These are phyloP conservation scores for Drosophila pachea DNA, from an alignment of 1,140 invertebrate species.

Conservation along the genomic window DNA sequence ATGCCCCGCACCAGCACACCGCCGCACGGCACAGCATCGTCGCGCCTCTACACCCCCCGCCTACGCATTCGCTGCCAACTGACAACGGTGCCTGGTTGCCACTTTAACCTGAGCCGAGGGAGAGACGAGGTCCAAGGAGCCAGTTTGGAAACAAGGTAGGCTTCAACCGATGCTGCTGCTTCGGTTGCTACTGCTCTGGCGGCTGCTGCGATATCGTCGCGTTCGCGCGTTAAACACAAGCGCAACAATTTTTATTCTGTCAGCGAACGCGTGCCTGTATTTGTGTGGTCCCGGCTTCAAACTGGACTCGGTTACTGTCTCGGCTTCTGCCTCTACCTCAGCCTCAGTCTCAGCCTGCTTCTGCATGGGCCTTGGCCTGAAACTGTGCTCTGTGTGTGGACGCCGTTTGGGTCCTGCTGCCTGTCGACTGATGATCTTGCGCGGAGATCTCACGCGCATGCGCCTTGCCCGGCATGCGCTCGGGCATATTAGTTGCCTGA, in stretches of 20 bases:
- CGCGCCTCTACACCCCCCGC: slow-evolving; percentile 18
- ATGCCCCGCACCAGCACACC: slow-evolving; percentile 43
- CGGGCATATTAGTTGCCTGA: slow-evolving; percentile 63
- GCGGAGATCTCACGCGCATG: slow-evolving; percentile 76
- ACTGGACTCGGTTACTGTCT: slow-evolving; percentile 48
- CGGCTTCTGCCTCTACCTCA: background rate
- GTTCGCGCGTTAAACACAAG: slow-evolving; percentile 79
- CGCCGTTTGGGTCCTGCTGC: slow-evolving; percentile 29
- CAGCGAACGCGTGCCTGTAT: slow-evolving; percentile 79
- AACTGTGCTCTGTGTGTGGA: slow-evolving; percentile 12
- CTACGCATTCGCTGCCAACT: slow-evolving; percentile 39
- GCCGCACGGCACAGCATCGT: too few species aligned
- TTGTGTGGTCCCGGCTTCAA: slow-evolving; percentile 77
- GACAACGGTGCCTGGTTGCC: slow-evolving; percentile 51
- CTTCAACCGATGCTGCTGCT: slow-evolving; percentile 35
- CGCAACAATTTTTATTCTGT: slow-evolving; percentile 79
- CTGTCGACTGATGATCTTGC: slow-evolving; percentile 58
- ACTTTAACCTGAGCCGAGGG: slow-evolving; percentile 58
- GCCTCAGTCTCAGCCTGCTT: background rate
- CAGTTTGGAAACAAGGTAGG: slow-evolving; percentile 72
- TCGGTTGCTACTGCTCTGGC: slow-evolving; percentile 19
- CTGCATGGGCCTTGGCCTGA: background rate
- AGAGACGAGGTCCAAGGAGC: slow-evolving; percentile 55
- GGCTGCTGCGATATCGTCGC: slow-evolving; percentile 66
- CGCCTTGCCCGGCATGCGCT: slow-evolving; percentile 49